These are phyloP conservation scores for Pangasianodon gigas DNA, from an alignment of 2,113 vertebrate species.

Conservation along the genomic window DNA sequence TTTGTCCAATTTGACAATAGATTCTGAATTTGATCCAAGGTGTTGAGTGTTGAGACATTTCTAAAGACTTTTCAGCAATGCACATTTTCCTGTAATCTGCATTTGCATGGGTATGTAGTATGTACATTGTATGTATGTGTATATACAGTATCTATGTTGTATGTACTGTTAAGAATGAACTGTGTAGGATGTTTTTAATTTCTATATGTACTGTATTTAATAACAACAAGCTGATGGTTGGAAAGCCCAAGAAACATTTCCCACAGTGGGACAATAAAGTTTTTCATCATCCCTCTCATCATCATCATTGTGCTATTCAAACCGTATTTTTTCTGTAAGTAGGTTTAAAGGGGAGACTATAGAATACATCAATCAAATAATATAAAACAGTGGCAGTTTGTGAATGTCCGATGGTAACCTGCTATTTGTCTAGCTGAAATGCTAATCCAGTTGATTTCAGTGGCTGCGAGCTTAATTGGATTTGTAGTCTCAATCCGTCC, in stretches of 20 bases:
- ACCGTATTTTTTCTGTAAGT: neutral
- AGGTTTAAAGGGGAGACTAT: neutral
- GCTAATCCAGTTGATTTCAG: slow-evolving; percentile 59
- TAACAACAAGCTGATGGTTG: neutral
- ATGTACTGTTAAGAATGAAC: neutral
- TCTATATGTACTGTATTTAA: neutral
- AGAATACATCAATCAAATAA: neutral
- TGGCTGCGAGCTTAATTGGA: slow-evolving; percentile 58
- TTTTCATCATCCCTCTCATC: neutral
- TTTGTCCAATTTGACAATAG: slow-evolving; percentile 41
- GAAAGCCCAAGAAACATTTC: neutral
- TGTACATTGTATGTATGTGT: neutral
- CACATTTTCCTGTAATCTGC: neutral
- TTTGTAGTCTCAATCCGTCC: slow-evolving; percentile 54
- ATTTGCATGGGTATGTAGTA: neutral
- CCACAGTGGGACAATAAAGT: neutral
- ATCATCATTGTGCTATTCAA: neutral
- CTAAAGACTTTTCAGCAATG: neutral
- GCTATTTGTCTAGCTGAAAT: slow-evolving; percentile 47
- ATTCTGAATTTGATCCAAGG: slow-evolving; percentile 23
- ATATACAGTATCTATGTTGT: neutral
- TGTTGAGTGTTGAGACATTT: neutral
- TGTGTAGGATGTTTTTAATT: neutral
- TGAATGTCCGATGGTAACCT: slow-evolving; percentile 45
- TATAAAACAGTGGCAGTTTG: neutral